These are phyloP conservation scores for Oreotragus oreotragus DNA, from an alignment of 2,113 vertebrate genomes.

Conservation along the genomic window DNA sequence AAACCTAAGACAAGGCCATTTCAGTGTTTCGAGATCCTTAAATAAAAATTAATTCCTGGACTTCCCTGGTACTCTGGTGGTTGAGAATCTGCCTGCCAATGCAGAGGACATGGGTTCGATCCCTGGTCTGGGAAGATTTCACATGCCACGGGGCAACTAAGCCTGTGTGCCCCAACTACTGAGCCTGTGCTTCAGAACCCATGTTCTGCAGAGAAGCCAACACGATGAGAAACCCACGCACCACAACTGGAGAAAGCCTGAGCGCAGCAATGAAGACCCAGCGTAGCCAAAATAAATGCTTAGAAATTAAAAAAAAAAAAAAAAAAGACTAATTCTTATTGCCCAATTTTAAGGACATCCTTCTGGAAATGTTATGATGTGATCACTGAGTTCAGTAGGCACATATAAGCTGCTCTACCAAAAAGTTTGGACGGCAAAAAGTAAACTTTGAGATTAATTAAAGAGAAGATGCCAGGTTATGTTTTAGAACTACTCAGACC, in stretches of 20 bases:
- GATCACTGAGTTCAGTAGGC: background rate
- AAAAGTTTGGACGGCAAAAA: background rate
- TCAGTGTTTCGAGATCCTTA: background rate
- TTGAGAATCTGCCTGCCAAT: background rate
- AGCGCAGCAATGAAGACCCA: background rate
- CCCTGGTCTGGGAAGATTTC: background rate
- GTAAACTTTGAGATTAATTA: background rate
- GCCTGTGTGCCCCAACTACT: background rate
- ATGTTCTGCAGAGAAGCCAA: background rate
- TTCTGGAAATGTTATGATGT: background rate
- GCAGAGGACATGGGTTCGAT: background rate
- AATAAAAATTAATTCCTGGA: background rate
- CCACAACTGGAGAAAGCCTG: background rate
- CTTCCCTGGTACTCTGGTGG: background rate
- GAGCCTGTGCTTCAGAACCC: background rate
- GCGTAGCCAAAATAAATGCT: background rate
- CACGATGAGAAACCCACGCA: rapidly evolving
- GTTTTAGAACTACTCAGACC: background rate
- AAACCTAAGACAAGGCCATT: background rate
- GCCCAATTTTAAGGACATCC: background rate
- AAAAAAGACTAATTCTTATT: background rate
- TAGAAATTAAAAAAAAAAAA: background rate
- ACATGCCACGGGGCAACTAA: background rate
- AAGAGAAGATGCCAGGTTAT: background rate
- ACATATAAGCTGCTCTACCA: background rate